These are phyloP conservation scores for Pinna nobilis DNA, from an alignment of 1,140 invertebrate genomes.

Conservation along the genomic window DNA sequence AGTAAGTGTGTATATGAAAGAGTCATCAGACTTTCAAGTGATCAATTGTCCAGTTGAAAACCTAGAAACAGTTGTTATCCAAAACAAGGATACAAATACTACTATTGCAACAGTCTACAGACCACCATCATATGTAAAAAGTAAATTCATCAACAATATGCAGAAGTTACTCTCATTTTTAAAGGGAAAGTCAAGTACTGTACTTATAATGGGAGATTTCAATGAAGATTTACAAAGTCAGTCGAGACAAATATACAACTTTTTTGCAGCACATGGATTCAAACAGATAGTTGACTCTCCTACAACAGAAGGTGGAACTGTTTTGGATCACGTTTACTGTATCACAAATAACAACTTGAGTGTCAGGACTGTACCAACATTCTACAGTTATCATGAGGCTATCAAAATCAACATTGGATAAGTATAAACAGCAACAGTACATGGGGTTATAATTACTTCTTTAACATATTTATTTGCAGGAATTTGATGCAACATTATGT, in stretches of 20 bases:
- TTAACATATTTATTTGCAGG: no score
- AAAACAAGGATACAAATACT: neutral
- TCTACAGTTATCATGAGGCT: no score
- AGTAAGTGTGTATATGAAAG: conserved; percentile 7
- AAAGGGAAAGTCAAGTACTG: neutral
- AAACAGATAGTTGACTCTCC: neutral
- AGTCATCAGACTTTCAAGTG: neutral
- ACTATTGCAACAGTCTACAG: neutral
- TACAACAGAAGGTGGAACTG: conserved; percentile 5
- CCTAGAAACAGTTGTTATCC: neutral
- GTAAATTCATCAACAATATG: neutral
- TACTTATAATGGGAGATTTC: conserved; percentile 1
- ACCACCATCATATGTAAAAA: neutral
- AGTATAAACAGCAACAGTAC: no score
- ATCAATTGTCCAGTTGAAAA: conserved; percentile 2
- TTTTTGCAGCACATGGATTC: neutral
- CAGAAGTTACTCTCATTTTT: neutral
- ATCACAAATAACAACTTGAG: no score
- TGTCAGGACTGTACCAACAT: no score
- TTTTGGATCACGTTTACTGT: no score
- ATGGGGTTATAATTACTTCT: no score
- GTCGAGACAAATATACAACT: neutral
- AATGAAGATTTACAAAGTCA: neutral
- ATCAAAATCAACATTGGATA: no score
- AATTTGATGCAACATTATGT: no score